Conservation (phyloP, 64 coral and sea anemone genomes). For the Dendronephthya gigantea region DNA sequence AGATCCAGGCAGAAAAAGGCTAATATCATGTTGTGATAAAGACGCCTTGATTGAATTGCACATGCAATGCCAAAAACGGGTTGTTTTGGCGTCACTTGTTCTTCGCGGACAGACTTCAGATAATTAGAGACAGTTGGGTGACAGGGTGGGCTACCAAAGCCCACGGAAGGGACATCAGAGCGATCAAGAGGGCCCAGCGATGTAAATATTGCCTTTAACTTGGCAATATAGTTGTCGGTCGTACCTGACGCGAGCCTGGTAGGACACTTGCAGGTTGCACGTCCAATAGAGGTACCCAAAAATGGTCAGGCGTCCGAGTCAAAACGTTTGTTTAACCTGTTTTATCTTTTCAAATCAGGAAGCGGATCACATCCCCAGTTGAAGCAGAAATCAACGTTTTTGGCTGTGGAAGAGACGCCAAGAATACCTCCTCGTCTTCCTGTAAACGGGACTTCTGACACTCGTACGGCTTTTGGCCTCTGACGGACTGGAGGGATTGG, state of each 20-base stretch:
- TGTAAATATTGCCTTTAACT: conserved; percentile 27
- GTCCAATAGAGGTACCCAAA: neutral
- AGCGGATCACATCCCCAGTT: neutral
- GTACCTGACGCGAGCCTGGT: neutral
- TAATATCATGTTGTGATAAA: neutral
- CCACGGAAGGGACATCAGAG: neutral
- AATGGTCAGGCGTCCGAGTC: neutral
- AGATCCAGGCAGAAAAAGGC: conserved; percentile 49
- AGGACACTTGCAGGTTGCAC: neutral
- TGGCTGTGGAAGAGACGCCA: conserved; percentile 13
- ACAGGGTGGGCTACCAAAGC: neutral
- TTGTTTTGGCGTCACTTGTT: conserved; percentile 36
- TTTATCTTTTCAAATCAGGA: conserved; percentile 38
- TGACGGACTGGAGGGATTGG: neutral
- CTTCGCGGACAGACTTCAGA: conserved; percentile 18
- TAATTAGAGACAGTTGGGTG: conserved; percentile 15
- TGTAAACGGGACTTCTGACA: conserved; percentile 30
- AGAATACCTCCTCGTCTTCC: conserved; percentile 24
- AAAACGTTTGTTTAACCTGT: neutral
- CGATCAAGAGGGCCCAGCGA: neutral
- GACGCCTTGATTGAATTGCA: neutral
- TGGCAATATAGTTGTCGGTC: conserved; percentile 14
- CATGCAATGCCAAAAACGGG: neutral
- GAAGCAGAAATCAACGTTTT: conserved; percentile 7
- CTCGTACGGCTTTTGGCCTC: conserved; percentile 7